Evolutionary conservation across 2,888 invertebrate species (phyloP).

Genomic region (Leistus spinibarbis): DNA sequence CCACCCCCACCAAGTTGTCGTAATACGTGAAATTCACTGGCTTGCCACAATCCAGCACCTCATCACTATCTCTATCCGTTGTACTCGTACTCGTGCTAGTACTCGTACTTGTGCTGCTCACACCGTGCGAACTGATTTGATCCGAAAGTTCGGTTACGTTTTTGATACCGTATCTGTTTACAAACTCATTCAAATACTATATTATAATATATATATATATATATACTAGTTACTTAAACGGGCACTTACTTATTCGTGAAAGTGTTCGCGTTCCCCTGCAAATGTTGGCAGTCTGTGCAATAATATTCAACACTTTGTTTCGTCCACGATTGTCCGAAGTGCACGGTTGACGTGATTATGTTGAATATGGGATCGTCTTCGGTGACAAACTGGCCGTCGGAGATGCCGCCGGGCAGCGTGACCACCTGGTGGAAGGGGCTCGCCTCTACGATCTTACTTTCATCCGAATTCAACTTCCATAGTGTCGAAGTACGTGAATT

Average conservation of each 20-base stretch:
- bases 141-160: conserved; percentile 13
- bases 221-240: not conserved
- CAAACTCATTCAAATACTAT: no score
- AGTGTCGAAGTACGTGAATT: conserved; percentile 83
- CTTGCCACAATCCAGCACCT: conserved; percentile 80
- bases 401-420: conserved; percentile 47
- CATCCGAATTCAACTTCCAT: conserved; percentile 81
- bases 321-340: conserved; percentile 70
- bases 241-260: conserved; percentile 13
- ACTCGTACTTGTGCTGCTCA: not conserved
- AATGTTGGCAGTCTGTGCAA: conserved; percentile 66
- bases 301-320: conserved; percentile 70
- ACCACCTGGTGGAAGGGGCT: conserved; percentile 63
- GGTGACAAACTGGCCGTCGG: conserved; percentile 50
- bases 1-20: conserved; percentile 85
- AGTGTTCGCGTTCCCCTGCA: conserved; percentile 51
- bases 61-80: conserved; percentile 64
- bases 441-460: conserved; percentile 75
- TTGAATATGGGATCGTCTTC: conserved; percentile 76
- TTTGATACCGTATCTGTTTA: conserved; percentile 18
- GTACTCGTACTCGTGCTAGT: no score
- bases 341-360: conserved; percentile 75
- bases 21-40: conserved; percentile 88
- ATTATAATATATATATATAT: not conserved
- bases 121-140: not conserved